Percentiles rank a stretch among this genome's conserved stretches.
These are phyloP conservation scores for Cheilosia variabilis DNA, from an alignment of 2,888 invertebrate genomes.

Conservation along the genomic window DNA sequence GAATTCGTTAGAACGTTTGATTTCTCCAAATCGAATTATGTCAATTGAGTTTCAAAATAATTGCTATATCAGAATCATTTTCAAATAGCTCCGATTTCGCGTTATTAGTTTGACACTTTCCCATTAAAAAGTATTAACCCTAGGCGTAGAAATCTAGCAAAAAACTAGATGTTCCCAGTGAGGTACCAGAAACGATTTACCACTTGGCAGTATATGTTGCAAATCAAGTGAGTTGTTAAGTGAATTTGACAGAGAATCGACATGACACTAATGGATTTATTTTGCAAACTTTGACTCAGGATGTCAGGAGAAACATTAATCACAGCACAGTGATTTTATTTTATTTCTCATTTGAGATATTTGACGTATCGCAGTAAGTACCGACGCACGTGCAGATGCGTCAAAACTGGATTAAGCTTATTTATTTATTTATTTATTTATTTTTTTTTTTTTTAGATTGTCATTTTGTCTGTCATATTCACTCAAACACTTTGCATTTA, in stretches of 20 bases:
- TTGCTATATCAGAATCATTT: not conserved
- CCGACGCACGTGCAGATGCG: too few species aligned
- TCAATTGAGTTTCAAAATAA: not conserved
- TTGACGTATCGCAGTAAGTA: too few species aligned
- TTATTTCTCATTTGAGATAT: too few species aligned
- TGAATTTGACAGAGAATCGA: not conserved
- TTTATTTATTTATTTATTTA: too few species aligned
- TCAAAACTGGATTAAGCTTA: too few species aligned
- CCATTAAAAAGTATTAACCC: not conserved
- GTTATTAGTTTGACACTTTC: not conserved
- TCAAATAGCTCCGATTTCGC: not conserved
- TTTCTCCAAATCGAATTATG: not conserved
- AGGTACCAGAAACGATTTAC: not conserved
- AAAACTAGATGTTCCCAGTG: not conserved
- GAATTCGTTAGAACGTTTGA: not conserved
- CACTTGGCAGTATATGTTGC: not conserved
- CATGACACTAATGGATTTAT: constrained; percentile 9
- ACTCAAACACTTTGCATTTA: constrained; percentile 10
- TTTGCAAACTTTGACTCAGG: not conserved
- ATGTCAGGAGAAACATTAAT: constrained; percentile 6
- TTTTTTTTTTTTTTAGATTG: too few species aligned
- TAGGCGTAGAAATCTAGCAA: not conserved
- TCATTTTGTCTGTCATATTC: not conserved
- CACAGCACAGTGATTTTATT: too few species aligned
- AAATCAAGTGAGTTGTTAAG: not conserved